phyloP scores from a whole-genome alignment of 92 coral and sea anemone genomes.

The Pocillopora meandrina region DNA sequence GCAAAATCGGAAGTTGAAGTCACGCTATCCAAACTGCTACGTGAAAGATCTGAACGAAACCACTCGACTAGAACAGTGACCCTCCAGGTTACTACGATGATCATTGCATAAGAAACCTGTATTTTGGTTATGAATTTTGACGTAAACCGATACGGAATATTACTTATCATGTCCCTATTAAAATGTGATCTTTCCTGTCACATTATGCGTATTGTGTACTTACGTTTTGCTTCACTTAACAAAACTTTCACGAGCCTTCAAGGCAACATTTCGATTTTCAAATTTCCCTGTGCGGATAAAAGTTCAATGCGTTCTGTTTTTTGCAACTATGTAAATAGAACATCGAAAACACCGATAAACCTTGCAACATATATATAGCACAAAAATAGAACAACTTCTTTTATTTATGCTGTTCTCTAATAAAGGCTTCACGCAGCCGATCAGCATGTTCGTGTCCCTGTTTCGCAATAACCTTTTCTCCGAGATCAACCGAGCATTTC shows the following conservation, averaged over 20 bases:
- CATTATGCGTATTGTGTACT: no score
- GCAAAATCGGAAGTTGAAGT: background rate
- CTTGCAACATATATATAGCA: background rate
- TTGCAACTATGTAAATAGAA: background rate
- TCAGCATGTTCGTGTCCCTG: constrained; percentile 29
- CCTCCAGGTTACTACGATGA: background rate
- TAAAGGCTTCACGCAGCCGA: constrained; percentile 1
- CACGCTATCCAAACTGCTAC: constrained; percentile 1
- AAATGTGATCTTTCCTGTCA: no score
- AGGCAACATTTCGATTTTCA: background rate
- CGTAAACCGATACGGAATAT: no score
- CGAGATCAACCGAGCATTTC: constrained; percentile 35
- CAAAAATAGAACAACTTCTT: constrained; percentile 7
- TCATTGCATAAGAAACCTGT: background rate
- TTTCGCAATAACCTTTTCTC: constrained; percentile 29
- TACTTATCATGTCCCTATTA: no score
- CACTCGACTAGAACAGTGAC: no score
- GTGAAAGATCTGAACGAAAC: background rate
- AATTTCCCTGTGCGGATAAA: background rate
- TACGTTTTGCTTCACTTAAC: background rate
- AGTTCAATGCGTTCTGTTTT: background rate
- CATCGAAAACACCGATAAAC: background rate
- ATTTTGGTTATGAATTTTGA: background rate
- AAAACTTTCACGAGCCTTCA: background rate
- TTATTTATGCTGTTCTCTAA: constrained; percentile 6